phyloP scores from a whole-genome alignment of 2,797 vertebrate genomes.

The Columba guinea region DNA sequence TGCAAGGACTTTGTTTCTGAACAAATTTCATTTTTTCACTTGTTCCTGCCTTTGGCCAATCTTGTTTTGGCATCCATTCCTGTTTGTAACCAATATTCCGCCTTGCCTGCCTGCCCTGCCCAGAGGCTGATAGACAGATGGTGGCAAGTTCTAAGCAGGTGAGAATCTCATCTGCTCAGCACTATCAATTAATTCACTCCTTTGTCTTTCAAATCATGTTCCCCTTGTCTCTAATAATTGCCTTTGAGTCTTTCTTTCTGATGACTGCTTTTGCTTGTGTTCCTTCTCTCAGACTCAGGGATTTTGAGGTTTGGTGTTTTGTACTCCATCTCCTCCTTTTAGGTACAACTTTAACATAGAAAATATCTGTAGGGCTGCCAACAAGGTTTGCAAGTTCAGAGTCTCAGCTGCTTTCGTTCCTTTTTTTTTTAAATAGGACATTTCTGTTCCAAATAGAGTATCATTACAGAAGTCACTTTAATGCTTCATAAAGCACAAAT shows the following conservation, averaged over 20 bases:
- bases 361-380: not conserved
- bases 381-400: not conserved
- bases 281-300: not conserved
- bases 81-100: not conserved
- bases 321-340: not conserved
- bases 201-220: not conserved
- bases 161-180: not conserved
- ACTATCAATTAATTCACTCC: not conserved
- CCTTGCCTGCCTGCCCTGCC: not conserved
- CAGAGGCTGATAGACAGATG: not conserved
- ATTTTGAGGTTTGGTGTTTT: not conserved
- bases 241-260: not conserved
- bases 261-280: not conserved
- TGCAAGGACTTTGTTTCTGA: not conserved
- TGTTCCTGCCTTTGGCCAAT: not conserved
- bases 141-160: not conserved
- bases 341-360: not conserved
- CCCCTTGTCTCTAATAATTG: not conserved
- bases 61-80: not conserved
- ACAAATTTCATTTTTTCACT: not conserved
- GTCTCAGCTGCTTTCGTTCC: not conserved
- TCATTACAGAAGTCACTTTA: slow-evolving; percentile 33
- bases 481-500: slow-evolving; percentile 35
- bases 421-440: not conserved
- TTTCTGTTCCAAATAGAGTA: slow-evolving; percentile 34